These are phyloP conservation scores for Aphelenchoides bicaudatus DNA, from an alignment of 2,888 invertebrate genomes.

Conservation along the genomic window DNA sequence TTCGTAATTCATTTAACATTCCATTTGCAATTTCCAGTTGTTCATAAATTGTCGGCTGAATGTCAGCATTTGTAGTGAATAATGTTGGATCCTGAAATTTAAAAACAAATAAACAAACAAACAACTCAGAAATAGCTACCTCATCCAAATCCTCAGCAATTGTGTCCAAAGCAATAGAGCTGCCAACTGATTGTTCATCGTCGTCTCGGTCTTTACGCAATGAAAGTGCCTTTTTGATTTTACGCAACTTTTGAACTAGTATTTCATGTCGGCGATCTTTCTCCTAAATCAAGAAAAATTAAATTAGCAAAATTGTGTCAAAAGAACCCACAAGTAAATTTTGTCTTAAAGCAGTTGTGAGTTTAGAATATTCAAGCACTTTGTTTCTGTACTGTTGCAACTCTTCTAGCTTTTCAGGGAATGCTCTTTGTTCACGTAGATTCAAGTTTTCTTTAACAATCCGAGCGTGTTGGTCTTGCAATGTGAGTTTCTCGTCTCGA, in stretches of 20 bases:
- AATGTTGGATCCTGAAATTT: constrained; percentile 16
- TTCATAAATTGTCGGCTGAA: constrained; percentile 35
- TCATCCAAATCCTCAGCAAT: constrained; percentile 58
- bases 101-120: constrained; percentile 3
- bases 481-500: constrained; percentile 52
- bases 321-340: constrained; percentile 40
- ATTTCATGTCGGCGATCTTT: constrained; percentile 56
- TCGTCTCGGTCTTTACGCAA: constrained; percentile 29
- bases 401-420: constrained; percentile 58
- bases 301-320: background rate
- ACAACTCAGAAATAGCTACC: too few species aligned
- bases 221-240: constrained; percentile 31
- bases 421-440: constrained; percentile 52
- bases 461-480: constrained; percentile 56
- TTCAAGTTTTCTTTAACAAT: constrained; percentile 49
- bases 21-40: constrained; percentile 49
- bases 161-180: constrained; percentile 50
- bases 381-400: constrained; percentile 47
- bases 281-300: constrained; percentile 37
- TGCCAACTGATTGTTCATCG: constrained; percentile 53
- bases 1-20: constrained; percentile 47
- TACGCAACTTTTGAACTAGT: constrained; percentile 52
- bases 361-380: constrained; percentile 57
- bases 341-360: constrained; percentile 56
- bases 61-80: constrained; percentile 7